Percentiles rank a stretch among this genome's conserved stretches.
phyloP scores from a whole-genome alignment of 2,888 invertebrate genomes.

The Athripsodes cinereus region DNA sequence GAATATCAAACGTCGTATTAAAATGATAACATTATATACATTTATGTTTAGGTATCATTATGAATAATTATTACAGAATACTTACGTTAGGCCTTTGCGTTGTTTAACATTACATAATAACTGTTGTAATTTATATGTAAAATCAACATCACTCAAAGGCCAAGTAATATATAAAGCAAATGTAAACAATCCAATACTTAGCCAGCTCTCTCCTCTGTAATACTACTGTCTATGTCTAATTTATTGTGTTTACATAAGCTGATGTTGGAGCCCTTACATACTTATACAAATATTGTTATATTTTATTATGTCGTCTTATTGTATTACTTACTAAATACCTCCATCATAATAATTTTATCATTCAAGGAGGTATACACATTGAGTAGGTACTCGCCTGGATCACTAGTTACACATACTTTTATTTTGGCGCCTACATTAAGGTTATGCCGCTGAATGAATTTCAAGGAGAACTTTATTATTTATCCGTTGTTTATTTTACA shows the following conservation, averaged over 20 bases:
- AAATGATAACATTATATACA: neutral
- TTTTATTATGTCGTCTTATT: neutral
- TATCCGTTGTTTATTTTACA: too few relatives aligned
- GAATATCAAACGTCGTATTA: neutral
- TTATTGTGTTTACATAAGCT: neutral
- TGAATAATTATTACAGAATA: neutral
- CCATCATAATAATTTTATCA: too few relatives aligned
- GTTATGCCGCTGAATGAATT: too few relatives aligned
- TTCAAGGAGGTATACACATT: too few relatives aligned
- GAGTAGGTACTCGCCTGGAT: too few relatives aligned
- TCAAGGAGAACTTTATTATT: too few relatives aligned
- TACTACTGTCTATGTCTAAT: too few relatives aligned
- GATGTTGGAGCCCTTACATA: neutral
- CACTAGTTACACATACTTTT: too few relatives aligned
- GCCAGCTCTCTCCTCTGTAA: neutral
- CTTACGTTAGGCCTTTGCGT: neutral
- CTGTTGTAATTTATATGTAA: neutral
- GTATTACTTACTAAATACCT: too few relatives aligned
- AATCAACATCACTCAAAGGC: neutral
- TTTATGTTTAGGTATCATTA: neutral
- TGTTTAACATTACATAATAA: neutral
- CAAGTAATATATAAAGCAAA: neutral
- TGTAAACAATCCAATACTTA: neutral
- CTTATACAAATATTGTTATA: neutral
- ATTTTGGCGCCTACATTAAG: too few relatives aligned